Percentiles rank a stretch among this genome's conserved stretches.
These are phyloP conservation scores for Hybognathus amarus DNA, from an alignment of 2,797 vertebrate genomes.

Conservation along the genomic window DNA sequence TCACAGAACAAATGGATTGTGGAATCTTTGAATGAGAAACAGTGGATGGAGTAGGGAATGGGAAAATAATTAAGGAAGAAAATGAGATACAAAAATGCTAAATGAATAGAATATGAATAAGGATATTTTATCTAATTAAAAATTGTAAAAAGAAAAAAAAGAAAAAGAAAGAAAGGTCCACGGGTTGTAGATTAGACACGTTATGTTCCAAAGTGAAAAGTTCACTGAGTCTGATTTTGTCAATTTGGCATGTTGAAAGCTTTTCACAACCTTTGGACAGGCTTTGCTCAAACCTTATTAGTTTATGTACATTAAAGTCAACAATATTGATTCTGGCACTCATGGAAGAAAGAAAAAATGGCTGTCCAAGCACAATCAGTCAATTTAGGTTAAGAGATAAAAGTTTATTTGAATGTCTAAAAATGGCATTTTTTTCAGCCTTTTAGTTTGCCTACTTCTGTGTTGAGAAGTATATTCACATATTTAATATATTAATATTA, in stretches of 20 bases:
- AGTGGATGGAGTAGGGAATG: background rate
- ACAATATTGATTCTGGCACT: slow-evolving; percentile 46
- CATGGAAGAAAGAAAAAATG: slow-evolving; percentile 22
- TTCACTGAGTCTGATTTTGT: slow-evolving; percentile 58
- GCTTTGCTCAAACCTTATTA: slow-evolving; percentile 53
- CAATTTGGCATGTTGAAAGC: slow-evolving; percentile 56
- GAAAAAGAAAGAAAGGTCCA: background rate
- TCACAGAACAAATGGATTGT: background rate
- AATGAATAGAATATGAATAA: background rate
- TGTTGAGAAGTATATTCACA: background rate
- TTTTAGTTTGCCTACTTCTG: background rate
- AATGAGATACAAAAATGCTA: background rate
- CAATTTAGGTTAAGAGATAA: background rate
- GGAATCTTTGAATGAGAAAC: background rate
- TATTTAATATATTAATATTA: background rate
- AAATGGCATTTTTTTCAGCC: background rate
- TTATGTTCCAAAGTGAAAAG: slow-evolving; percentile 45
- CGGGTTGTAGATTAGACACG: slow-evolving; percentile 42
- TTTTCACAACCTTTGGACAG: slow-evolving; percentile 63
- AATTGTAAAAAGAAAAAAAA: background rate
- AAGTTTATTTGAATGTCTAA: background rate
- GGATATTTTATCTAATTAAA: slow-evolving; percentile 27
- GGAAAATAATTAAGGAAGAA: background rate
- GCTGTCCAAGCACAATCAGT: background rate
- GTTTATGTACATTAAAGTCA: slow-evolving; percentile 39